Percentiles rank a stretch among this genome's conserved stretches.
These are phyloP conservation scores for Drosophila macrospina DNA, from an alignment of 2,888 invertebrate species.

Conservation along the genomic window DNA sequence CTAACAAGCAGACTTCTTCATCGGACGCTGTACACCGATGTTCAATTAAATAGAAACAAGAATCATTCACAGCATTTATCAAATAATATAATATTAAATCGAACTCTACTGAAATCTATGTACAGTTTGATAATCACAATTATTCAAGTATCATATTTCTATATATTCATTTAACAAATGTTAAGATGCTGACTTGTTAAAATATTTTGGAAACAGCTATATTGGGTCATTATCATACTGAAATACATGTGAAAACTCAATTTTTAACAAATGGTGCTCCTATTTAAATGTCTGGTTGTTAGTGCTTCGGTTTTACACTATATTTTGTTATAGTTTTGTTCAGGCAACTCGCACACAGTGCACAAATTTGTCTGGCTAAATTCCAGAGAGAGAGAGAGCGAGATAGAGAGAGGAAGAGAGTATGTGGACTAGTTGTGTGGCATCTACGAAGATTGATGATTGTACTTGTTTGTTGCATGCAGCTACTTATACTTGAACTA, in stretches of 20 bases:
- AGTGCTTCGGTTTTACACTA: conserved; percentile 15
- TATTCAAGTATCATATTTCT: not conserved
- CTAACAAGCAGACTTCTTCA: not conserved
- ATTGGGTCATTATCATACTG: not conserved
- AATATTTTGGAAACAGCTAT: not conserved
- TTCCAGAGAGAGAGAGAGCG: conserved; percentile 38
- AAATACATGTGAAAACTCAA: not conserved
- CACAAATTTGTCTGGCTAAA: conserved; percentile 56
- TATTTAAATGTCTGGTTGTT: conserved; percentile 23
- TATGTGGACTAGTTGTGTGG: conserved; percentile 35
- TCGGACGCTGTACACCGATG: conserved; percentile 4
- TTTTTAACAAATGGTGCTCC: not conserved
- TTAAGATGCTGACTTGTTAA: too few relatives aligned
- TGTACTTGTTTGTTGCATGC: conserved; percentile 50
- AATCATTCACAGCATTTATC: not conserved
- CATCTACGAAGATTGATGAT: conserved; percentile 73
- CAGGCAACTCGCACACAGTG: conserved; percentile 44
- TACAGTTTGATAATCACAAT: not conserved
- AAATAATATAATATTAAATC: not conserved
- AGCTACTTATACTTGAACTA: conserved; percentile 54
- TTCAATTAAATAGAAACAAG: conserved; percentile 17
- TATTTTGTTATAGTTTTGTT: conserved; percentile 47
- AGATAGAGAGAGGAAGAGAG: too few relatives aligned
- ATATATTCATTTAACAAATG: too few relatives aligned
- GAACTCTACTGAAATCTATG: not conserved